Percentiles rank a stretch among this genome's conserved stretches.
Evolutionary conservation across 2,113 vertebrate genomes (phyloP).

Genomic region (Notothenia rossii): DNA sequence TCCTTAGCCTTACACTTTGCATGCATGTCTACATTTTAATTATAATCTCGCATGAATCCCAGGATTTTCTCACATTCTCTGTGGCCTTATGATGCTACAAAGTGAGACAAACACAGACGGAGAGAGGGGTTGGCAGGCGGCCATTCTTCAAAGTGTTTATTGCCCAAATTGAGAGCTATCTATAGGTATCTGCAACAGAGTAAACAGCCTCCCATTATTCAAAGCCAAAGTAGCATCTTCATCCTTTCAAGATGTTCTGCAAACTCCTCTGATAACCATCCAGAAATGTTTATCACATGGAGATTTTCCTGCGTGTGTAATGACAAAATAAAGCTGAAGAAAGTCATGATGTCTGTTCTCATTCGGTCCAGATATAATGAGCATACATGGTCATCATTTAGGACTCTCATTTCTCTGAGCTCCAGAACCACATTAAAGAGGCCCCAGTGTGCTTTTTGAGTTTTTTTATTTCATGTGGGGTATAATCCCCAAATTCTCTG

Average conservation of each 20-base stretch:
- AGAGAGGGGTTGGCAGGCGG: conserved; percentile 8
- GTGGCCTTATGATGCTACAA: conserved; percentile 39
- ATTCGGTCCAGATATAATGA: conserved; percentile 35
- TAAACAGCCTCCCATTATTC: conserved; percentile 35
- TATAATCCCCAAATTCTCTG: too few relatives aligned
- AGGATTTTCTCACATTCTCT: conserved; percentile 9
- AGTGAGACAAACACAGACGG: conserved; percentile 20
- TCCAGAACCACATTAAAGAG: conserved; percentile 63
- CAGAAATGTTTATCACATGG: conserved; percentile 30
- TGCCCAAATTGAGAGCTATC: conserved; percentile 44
- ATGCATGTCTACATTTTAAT: conserved; percentile 22
- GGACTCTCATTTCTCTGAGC: conserved; percentile 18
- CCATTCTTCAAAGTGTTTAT: conserved; percentile 59
- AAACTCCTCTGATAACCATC: conserved; percentile 27
- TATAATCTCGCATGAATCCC: conserved; percentile 17
- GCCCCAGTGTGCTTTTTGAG: background rate
- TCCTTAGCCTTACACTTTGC: conserved; percentile 5
- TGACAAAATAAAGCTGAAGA: conserved; percentile 52
- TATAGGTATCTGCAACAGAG: conserved; percentile 7
- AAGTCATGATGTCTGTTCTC: conserved; percentile 28
- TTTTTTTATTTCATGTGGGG: too few relatives aligned
- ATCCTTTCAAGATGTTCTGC: conserved; percentile 35
- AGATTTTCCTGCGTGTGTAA: conserved; percentile 60
- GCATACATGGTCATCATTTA: background rate
- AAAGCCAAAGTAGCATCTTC: conserved; percentile 53